Evolutionary conservation across 92 coral and sea anemone species (phyloP).

Genomic region (Palythoa caribaeorum): DNA sequence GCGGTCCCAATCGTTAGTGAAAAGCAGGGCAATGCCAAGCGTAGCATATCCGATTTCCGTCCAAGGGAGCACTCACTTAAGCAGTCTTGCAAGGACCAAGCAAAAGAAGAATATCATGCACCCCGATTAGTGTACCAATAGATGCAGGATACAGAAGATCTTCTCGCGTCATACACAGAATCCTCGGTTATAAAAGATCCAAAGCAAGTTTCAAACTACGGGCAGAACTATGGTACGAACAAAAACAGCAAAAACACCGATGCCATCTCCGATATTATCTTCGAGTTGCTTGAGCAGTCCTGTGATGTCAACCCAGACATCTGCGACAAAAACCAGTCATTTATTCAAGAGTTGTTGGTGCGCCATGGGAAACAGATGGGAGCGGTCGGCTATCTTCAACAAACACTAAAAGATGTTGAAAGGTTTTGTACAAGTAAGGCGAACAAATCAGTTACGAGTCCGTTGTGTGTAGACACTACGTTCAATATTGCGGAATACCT

Average conservation of each 20-base stretch:
- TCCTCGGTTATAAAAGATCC: conserved; percentile 48
- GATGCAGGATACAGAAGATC: conserved; percentile 40
- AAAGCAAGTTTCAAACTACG: conserved; percentile 53
- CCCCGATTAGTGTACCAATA: conserved; percentile 53
- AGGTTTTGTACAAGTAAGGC: conserved; percentile 51
- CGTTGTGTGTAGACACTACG: conserved; percentile 58
- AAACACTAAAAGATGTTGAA: conserved; percentile 49
- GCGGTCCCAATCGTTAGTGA: conserved; percentile 54
- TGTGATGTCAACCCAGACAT: conserved; percentile 28
- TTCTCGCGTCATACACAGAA: conserved; percentile 36
- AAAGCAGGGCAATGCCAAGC: conserved; percentile 53
- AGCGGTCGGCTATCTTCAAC: conserved; percentile 45
- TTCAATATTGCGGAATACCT: conserved; percentile 62
- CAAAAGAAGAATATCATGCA: conserved; percentile 42
- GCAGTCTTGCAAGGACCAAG: conserved; percentile 38
- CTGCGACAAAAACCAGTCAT: conserved; percentile 58
- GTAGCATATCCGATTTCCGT: conserved; percentile 9
- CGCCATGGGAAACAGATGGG: conserved; percentile 61
- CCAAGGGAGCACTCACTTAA: conserved; percentile 52
- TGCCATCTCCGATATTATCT: conserved; percentile 47
- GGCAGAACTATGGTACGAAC: conserved; percentile 52
- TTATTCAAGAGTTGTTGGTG: conserved; percentile 58
- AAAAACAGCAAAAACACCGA: conserved; percentile 38
- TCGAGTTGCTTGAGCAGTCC: conserved; percentile 55
- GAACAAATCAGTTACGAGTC: conserved; percentile 45